Evolutionary conservation across 2,797 vertebrate genomes (phyloP), one percentile per base, ranked within the genome.

Genomic region (Myotis myotis): DNA sequence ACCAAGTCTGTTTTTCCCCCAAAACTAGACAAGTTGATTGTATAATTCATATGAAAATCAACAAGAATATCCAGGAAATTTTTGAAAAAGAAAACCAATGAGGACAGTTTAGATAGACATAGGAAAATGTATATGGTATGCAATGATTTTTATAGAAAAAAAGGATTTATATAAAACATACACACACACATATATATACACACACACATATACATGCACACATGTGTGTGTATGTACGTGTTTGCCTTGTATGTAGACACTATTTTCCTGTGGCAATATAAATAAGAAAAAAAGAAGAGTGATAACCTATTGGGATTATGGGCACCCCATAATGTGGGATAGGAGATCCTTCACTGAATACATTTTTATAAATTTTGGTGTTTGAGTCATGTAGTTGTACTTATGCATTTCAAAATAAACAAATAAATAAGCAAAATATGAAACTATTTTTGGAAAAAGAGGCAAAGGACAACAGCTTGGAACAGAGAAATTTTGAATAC

Each of bases 31-130:
- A 96, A 94, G 78, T 92, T 94, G 85, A 85, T 94, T 96, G 86
- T 92, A 96, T 95, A 96, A 96, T 95, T 96, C 66, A 94, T 89
- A 71, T 85, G 72, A 96, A 96, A 96, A 91, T 93, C 89, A 94
- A 85, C 83, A 93, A 93, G 68, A 97, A 86, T 94, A 96, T 82
- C 79, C 82, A 95, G 62, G 85, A 89, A 93, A 92, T 93, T 95
- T 95, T 41, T 80, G 70, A 74, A 89, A 93, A 95, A 86, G 55
- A 91, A 84, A 53, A 79, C 70, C 87, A 92, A 68, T 81, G 88
- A 87, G 38, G 23, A 95, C 15, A 51, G 68, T 83, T 85, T 85
- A 71, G 64, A 28, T 70, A 85, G 75, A 89, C 70, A 57, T 25
- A 79, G 33, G 78, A 94, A 96, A 80, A 82, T 95, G 10, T 44